Evolutionary conservation across 2,113 vertebrate species (phyloP).

Genomic region (Thalassoma bifasciatum): DNA sequence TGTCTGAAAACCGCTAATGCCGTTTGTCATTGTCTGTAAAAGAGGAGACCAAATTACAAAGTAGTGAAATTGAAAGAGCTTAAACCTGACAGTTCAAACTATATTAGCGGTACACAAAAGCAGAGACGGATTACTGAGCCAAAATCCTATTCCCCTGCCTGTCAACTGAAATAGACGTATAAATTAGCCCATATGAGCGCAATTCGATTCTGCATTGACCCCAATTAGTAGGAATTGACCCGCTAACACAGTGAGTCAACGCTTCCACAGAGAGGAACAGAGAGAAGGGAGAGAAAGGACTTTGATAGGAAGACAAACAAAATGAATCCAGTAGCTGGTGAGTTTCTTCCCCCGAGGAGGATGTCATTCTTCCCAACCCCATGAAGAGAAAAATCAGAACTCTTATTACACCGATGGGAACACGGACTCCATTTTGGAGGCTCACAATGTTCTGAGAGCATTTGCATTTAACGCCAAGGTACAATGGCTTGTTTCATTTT

Average conservation of each 20-base stretch:
- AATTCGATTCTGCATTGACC: conserved; percentile 69
- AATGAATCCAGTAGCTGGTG: conserved; percentile 21
- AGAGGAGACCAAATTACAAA: conserved; percentile 30
- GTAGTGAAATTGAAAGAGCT: conserved; percentile 53
- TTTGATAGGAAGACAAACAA: conserved; percentile 51
- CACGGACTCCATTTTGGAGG: conserved; percentile 54
- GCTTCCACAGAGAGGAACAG: not conserved
- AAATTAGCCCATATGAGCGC: conserved; percentile 66
- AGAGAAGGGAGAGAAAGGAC: conserved; percentile 8
- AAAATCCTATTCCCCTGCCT: conserved; percentile 61
- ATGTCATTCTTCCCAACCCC: conserved; percentile 26
- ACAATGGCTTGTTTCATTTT: conserved; percentile 37
- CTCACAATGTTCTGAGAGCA: conserved; percentile 41
- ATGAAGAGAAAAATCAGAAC: conserved; percentile 54
- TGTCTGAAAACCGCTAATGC: conserved; percentile 45
- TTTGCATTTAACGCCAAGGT: conserved; percentile 12
- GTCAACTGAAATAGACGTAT: conserved; percentile 65
- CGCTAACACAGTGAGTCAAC: conserved; percentile 36
- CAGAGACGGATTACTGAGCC: conserved; percentile 60
- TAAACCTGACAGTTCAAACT: conserved; percentile 68
- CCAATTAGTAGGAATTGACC: conserved; percentile 72
- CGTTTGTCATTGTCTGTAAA: conserved; percentile 37
- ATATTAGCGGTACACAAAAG: conserved; percentile 66
- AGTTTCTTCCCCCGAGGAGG: conserved; percentile 25
- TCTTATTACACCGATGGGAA: conserved; percentile 38